Percentiles rank a stretch among this genome's conserved stretches.
These are phyloP conservation scores for Seriola aureovittata DNA, from an alignment of 2,113 vertebrate genomes.

Conservation along the genomic window DNA sequence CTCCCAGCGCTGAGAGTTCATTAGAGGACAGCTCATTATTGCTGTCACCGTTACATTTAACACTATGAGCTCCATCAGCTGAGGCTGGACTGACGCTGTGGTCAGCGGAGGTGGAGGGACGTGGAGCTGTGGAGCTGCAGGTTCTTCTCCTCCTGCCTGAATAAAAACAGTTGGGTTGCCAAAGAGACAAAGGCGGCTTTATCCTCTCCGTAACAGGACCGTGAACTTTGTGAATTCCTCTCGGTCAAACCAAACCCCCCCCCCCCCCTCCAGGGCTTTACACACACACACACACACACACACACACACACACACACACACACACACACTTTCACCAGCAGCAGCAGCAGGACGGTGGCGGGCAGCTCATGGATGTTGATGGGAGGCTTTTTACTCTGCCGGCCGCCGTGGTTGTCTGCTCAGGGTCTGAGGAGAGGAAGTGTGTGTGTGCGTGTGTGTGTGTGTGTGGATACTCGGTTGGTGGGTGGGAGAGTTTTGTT, in stretches of 20 bases:
- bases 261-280: slow-evolving; percentile 24
- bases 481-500: slow-evolving; percentile 15
- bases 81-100: not conserved
- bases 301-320: slow-evolving; percentile 19
- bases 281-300: slow-evolving; percentile 17
- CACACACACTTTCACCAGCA: slow-evolving; percentile 26
- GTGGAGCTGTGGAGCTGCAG: slow-evolving; percentile 1
- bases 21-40: slow-evolving; percentile 91
- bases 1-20: slow-evolving; percentile 83
- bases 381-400: not conserved
- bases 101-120: not conserved
- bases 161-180: slow-evolving; percentile 86
- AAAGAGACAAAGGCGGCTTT: slow-evolving; percentile 91
- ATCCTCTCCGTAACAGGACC: slow-evolving; percentile 89
- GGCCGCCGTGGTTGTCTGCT: not conserved
- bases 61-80: not conserved
- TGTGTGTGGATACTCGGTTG: not conserved
- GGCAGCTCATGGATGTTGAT: not conserved
- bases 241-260: slow-evolving; percentile 47
- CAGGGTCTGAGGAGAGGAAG: slow-evolving; percentile 10
- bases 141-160: slow-evolving; percentile 82
- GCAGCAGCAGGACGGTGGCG: not conserved
- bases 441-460: slow-evolving; percentile 32
- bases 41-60: slow-evolving; percentile 37
- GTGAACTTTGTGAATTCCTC: slow-evolving; percentile 85